Evolutionary conservation across 2,113 vertebrate genomes (phyloP).

Genomic region (Rhombomys opimus): DNA sequence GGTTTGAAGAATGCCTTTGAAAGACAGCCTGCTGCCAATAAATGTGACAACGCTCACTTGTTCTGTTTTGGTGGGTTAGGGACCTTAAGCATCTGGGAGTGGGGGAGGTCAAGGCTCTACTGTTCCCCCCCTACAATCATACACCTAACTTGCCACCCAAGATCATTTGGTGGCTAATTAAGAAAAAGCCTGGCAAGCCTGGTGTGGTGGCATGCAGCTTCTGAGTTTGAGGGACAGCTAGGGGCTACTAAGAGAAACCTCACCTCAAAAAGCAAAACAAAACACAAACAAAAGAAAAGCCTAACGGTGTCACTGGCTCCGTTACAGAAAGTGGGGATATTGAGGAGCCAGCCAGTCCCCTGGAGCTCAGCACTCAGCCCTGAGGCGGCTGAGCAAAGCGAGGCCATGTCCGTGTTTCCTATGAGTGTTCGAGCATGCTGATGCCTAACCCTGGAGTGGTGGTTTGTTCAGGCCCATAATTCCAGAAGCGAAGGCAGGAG

Average conservation of each 20-base stretch:
- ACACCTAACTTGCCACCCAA: background rate
- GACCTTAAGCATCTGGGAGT: rapidly evolving
- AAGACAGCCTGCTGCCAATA: background rate
- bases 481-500: background rate
- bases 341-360: background rate
- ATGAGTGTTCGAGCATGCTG: rapidly evolving
- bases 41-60: background rate
- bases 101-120: rapidly evolving
- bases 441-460: background rate
- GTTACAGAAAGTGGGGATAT: background rate
- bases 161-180: background rate
- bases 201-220: too few relatives aligned
- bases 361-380: background rate
- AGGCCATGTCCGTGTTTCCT: too few relatives aligned
- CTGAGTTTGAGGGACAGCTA: background rate
- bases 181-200: background rate
- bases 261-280: background rate
- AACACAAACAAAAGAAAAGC: background rate
- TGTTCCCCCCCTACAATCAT: background rate
- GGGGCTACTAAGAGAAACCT: background rate
- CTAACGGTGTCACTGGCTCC: background rate
- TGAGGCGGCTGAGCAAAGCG: background rate
- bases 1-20: slow-evolving; percentile 8
- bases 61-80: background rate
- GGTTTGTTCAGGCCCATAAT: background rate